Conservation (phyloP, 2,888 invertebrate genomes). For the Ommatoiulus sabulosus region DNA sequence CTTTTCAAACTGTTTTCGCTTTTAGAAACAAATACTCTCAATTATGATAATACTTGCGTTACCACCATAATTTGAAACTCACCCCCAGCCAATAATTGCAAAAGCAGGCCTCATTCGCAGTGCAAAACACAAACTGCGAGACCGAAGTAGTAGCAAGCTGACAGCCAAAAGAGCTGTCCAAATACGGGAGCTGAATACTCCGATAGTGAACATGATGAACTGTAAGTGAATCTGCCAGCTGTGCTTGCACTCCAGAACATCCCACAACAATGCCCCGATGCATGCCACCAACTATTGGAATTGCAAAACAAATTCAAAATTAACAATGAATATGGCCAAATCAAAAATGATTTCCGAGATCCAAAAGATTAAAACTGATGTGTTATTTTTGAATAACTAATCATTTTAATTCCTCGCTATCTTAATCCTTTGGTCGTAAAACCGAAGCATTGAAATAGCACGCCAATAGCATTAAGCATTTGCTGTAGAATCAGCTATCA, state of each 20-base stretch:
- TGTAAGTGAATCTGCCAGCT: constrained; percentile 79
- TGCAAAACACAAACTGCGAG: constrained; percentile 85
- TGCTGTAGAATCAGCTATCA: background rate
- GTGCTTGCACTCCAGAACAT: constrained; percentile 71
- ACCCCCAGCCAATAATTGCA: constrained; percentile 74
- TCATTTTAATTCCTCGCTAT: no score
- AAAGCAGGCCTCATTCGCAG: constrained; percentile 80
- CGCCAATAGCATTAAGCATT: background rate
- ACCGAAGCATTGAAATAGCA: no score
- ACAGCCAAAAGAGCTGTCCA: constrained; percentile 89
- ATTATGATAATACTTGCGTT: background rate
- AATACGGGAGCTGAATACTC: constrained; percentile 82
- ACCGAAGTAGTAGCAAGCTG: constrained; percentile 83
- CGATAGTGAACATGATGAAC: constrained; percentile 79
- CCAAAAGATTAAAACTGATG: background rate
- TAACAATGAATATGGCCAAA: background rate
- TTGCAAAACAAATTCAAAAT: constrained; percentile 32
- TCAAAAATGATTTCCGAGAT: background rate
- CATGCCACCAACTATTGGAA: constrained; percentile 64
- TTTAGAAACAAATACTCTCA: background rate
- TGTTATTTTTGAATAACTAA: background rate
- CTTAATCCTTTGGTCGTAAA: no score
- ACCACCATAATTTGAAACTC: constrained; percentile 62
- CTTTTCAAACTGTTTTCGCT: no score
- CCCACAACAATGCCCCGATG: constrained; percentile 81